phyloP scores from a whole-genome alignment of 92 coral and sea anemone species.

The Scolanthus callimorphus region DNA sequence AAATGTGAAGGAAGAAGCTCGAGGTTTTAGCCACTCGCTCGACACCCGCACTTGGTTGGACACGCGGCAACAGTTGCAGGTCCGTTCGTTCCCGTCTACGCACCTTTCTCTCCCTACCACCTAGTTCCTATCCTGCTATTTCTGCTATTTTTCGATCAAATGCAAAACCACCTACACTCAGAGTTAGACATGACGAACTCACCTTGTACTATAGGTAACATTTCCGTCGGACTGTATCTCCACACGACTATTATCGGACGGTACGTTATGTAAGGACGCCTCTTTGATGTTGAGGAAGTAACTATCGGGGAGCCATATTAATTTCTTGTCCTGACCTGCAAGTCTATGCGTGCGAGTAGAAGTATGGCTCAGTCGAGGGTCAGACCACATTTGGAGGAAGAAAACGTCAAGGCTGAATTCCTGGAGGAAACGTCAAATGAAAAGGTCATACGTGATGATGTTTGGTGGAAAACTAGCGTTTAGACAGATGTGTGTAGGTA shows the following conservation, averaged over 20 bases:
- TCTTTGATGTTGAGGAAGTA: constrained; percentile 74
- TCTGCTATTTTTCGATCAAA: too few relatives aligned
- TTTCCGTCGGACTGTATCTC: constrained; percentile 36
- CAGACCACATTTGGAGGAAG: constrained; percentile 72
- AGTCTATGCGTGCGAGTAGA: constrained; percentile 29
- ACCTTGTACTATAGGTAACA: constrained; percentile 65
- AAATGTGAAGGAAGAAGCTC: too few relatives aligned
- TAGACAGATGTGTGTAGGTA: too few relatives aligned
- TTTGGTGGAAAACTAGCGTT: too few relatives aligned
- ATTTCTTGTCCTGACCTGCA: constrained; percentile 40
- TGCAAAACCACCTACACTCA: too few relatives aligned
- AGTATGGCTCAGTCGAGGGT: constrained; percentile 60
- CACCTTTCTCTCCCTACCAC: constrained; percentile 6
- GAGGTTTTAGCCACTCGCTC: too few relatives aligned
- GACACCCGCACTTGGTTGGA: too few relatives aligned
- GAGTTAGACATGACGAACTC: too few relatives aligned
- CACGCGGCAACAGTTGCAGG: too few relatives aligned
- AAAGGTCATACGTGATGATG: too few relatives aligned
- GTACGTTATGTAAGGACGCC: constrained; percentile 59
- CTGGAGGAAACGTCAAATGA: constrained; percentile 17
- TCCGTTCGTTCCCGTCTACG: not conserved
- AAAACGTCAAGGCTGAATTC: constrained; percentile 78
- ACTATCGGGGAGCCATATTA: constrained; percentile 89
- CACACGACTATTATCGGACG: constrained; percentile 45
- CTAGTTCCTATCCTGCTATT: too few relatives aligned